A percentile compares a stretch with the other conserved stretches of the same genome.
These are phyloP conservation scores for Gambusia holbrooki DNA, from an alignment of 2,113 vertebrate genomes.

Conservation along the genomic window DNA sequence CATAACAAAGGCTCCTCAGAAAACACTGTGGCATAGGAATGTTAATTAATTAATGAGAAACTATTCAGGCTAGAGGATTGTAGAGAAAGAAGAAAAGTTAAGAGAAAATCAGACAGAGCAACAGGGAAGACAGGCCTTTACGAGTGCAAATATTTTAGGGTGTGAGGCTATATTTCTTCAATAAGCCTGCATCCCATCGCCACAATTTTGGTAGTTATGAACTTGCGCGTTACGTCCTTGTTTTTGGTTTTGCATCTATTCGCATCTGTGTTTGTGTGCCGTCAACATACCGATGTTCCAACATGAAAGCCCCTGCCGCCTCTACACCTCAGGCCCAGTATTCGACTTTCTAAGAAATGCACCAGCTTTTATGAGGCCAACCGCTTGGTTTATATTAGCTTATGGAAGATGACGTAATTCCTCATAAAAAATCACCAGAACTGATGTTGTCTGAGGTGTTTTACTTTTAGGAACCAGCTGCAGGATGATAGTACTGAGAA, in stretches of 20 bases:
- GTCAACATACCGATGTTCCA: conserved; percentile 1
- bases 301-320: conserved; percentile 9
- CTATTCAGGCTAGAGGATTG: conserved; percentile 73
- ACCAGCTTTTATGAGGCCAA: conserved; percentile 16
- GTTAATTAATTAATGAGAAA: conserved; percentile 84
- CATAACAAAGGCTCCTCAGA: conserved; percentile 78
- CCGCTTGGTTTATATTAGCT: conserved; percentile 37
- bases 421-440: conserved; percentile 25
- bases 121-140: conserved; percentile 12
- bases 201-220: neutral
- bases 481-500: neutral
- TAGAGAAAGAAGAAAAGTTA: conserved; percentile 47
- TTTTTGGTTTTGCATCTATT: conserved; percentile 2
- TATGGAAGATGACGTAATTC: conserved; percentile 22
- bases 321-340: conserved; percentile 2
- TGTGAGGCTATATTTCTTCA: conserved; percentile 13
- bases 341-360: conserved; percentile 31
- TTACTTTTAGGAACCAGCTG: neutral
- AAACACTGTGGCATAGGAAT: conserved; percentile 79
- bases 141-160: conserved; percentile 19
- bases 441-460: neutral
- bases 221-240: conserved; percentile 9
- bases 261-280: neutral
- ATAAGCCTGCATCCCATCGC: neutral
- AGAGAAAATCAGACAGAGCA: conserved; percentile 34